These are phyloP conservation scores for Sminthopsis crassicaudata DNA, from an alignment of 2,113 vertebrate species.

Conservation along the genomic window DNA sequence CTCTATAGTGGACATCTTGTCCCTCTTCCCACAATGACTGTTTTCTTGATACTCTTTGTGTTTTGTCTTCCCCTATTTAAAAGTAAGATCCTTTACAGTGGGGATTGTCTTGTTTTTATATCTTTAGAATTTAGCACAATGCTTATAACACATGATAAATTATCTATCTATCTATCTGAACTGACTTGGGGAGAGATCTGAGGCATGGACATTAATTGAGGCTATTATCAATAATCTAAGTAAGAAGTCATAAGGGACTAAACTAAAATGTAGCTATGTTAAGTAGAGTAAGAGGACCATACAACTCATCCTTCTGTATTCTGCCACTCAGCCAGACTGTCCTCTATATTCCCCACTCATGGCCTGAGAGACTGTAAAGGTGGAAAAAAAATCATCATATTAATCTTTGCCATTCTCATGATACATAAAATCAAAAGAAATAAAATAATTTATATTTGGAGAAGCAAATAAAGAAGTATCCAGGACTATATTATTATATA, in stretches of 20 bases:
- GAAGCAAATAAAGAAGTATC: background rate
- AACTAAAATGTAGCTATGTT: background rate
- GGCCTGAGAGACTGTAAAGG: background rate
- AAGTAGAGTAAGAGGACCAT: background rate
- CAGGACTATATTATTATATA: background rate
- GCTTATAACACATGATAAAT: background rate
- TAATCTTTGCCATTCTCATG: no score
- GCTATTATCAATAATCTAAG: background rate
- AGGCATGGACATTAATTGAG: background rate
- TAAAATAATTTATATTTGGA: background rate
- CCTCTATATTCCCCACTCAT: background rate
- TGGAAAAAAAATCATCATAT: background rate
- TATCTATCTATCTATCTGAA: background rate
- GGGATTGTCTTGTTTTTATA: background rate
- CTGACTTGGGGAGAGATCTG: background rate
- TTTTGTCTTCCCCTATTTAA: background rate
- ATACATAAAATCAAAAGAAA: no score
- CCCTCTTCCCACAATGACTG: background rate
- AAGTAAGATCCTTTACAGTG: background rate
- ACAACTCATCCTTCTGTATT: background rate
- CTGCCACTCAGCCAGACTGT: background rate
- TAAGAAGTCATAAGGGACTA: background rate
- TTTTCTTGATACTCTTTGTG: background rate
- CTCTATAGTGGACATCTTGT: background rate
- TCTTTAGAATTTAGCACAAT: background rate